phyloP scores from a whole-genome alignment of 2,797 vertebrate species.

The Echiichthys vipera region DNA sequence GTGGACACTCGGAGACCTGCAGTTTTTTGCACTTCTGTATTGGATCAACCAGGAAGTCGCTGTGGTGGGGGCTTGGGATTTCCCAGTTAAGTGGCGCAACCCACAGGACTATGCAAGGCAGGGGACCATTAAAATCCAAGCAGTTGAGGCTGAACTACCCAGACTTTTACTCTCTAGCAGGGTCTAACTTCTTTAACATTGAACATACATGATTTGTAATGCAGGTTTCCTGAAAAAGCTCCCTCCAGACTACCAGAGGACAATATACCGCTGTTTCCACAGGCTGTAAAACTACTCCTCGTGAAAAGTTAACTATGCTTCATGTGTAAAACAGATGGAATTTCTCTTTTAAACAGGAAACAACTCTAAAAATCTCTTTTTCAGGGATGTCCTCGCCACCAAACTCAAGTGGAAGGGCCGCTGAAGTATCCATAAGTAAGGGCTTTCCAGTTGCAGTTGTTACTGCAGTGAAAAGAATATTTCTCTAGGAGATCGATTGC shows the following conservation, averaged over 20 bases:
- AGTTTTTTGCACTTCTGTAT: no score
- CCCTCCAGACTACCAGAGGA: background rate
- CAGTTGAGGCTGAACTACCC: background rate
- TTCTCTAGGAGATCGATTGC: conserved; percentile 1
- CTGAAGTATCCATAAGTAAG: background rate
- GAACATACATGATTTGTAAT: background rate
- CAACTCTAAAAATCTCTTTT: background rate
- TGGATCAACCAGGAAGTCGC: no score
- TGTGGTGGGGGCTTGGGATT: no score
- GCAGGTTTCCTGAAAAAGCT: background rate
- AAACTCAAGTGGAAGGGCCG: background rate
- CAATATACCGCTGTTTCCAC: conserved; percentile 1
- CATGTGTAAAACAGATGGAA: background rate
- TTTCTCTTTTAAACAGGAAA: background rate
- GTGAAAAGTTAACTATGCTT: background rate
- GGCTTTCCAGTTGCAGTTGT: background rate
- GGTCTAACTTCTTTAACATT: background rate
- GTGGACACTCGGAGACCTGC: no score
- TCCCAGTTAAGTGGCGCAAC: no score
- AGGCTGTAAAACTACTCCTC: background rate
- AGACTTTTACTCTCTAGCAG: background rate
- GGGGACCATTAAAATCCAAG: background rate
- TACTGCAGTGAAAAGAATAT: background rate
- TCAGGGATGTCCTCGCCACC: background rate
- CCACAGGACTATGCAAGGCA: no score